phyloP scores from a whole-genome alignment of 2,888 invertebrate species.

The Neoascia interrupta region DNA sequence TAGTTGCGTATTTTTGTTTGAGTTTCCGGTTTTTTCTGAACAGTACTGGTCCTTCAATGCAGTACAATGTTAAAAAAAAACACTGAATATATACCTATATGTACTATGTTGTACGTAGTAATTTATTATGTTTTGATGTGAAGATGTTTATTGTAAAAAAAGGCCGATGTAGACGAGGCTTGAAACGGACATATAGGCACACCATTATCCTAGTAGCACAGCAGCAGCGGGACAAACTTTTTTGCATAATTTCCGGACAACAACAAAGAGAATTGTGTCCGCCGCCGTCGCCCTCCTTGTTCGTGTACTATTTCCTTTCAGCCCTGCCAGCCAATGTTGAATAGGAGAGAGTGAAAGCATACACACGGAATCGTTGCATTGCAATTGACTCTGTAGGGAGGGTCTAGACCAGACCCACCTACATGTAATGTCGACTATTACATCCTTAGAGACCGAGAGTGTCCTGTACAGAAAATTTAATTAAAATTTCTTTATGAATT shows the following conservation, averaged over 20 bases:
- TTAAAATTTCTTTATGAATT: slow-evolving; percentile 71
- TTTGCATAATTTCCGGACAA: slow-evolving; percentile 66
- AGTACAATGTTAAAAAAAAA: slow-evolving; percentile 12
- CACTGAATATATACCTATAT: too few relatives aligned
- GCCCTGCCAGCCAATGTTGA: not conserved
- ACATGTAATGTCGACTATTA: slow-evolving; percentile 58
- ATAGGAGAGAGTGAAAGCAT: not conserved
- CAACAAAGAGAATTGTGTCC: slow-evolving; percentile 50
- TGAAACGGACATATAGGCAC: slow-evolving; percentile 38
- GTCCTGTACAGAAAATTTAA: slow-evolving; percentile 73
- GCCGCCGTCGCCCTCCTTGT: slow-evolving; percentile 49
- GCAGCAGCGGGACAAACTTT: slow-evolving; percentile 63
- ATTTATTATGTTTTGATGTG: too few relatives aligned
- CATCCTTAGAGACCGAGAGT: slow-evolving; percentile 59
- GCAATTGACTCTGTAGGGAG: slow-evolving; percentile 54
- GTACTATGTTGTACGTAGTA: too few relatives aligned
- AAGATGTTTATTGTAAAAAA: too few relatives aligned
- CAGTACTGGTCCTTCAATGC: slow-evolving; percentile 29
- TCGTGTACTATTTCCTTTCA: slow-evolving; percentile 36
- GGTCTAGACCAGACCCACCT: too few relatives aligned
- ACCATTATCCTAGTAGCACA: slow-evolving; percentile 52
- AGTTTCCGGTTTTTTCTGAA: slow-evolving; percentile 49
- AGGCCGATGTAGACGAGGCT: slow-evolving; percentile 22
- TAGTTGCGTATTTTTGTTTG: slow-evolving; percentile 69
- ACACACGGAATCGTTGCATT: slow-evolving; percentile 36